Conservation (phyloP, 2,113 vertebrate species). For the Motacilla alba region DNA sequence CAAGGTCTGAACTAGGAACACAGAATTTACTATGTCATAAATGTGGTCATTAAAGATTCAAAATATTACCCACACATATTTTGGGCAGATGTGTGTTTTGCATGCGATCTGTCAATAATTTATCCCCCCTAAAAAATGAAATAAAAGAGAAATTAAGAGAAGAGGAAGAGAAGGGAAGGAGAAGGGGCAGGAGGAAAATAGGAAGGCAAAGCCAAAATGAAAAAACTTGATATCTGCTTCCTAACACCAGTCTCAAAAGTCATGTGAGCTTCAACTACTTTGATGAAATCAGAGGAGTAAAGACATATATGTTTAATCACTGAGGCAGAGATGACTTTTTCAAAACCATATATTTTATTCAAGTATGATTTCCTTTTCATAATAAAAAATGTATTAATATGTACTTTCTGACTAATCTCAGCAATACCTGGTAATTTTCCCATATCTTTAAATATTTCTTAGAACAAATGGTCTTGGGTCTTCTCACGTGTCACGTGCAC, state of each 20-base stretch:
- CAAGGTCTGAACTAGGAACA: neutral
- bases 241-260: neutral
- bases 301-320: constrained; percentile 52
- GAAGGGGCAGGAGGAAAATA: neutral
- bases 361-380: constrained; percentile 81
- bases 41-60: neutral
- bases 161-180: neutral
- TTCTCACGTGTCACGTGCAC: neutral
- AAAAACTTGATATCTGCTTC: neutral
- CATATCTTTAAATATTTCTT: constrained; percentile 85
- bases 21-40: neutral
- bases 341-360: constrained; percentile 86
- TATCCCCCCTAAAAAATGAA: neutral
- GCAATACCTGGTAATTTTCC: constrained; percentile 77
- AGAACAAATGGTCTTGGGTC: constrained; percentile 79
- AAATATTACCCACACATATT: neutral
- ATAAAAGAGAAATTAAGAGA: neutral
- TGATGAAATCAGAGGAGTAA: constrained; percentile 37
- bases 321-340: constrained; percentile 61
- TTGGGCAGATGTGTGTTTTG: neutral
- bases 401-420: constrained; percentile 73
- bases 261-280: neutral
- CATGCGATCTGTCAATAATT: neutral
- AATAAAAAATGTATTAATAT: constrained; percentile 85
- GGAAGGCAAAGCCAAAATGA: neutral